Evolutionary conservation across 2,797 vertebrate species (phyloP).

Genomic region (Arnoldichthys spilopterus): DNA sequence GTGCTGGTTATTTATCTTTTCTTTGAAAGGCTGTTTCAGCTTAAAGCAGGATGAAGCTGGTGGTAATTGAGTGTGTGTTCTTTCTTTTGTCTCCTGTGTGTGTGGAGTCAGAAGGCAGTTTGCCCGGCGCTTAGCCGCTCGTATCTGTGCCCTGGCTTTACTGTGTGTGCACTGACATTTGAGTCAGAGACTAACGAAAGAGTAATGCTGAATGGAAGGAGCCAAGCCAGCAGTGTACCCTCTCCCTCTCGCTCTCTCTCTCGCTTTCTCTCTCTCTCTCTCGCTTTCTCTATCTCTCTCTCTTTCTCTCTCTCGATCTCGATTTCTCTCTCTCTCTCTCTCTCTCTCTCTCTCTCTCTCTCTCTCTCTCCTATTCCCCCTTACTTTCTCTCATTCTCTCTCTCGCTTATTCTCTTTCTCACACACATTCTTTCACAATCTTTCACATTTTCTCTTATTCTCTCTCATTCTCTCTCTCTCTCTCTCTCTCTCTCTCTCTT

Average conservation of each 20-base stretch:
- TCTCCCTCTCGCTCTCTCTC: not conserved
- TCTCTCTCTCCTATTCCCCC: slow-evolving; percentile 45
- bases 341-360: not conserved
- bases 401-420: not conserved
- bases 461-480: slow-evolving; percentile 49
- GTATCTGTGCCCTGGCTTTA: slow-evolving; percentile 43
- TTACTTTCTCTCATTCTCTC: slow-evolving; percentile 44
- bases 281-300: not conserved
- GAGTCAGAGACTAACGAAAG: slow-evolving; percentile 19
- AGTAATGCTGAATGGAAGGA: slow-evolving; percentile 9
- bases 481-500: slow-evolving; percentile 46
- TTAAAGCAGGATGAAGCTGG: slow-evolving; percentile 30
- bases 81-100: slow-evolving; percentile 42
- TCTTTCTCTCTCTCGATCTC: not conserved
- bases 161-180: slow-evolving; percentile 62
- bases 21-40: slow-evolving; percentile 34
- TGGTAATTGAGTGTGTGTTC: slow-evolving; percentile 38
- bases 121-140: slow-evolving; percentile 13
- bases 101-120: slow-evolving; percentile 5
- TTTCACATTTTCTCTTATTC: not conserved
- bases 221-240: slow-evolving; percentile 16
- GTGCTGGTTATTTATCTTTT: slow-evolving; percentile 34
- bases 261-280: not conserved
- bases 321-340: not conserved
- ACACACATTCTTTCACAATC: not conserved